Evolutionary conservation across 2,888 invertebrate genomes (phyloP).

Genomic region (Bedellia somnulentella): DNA sequence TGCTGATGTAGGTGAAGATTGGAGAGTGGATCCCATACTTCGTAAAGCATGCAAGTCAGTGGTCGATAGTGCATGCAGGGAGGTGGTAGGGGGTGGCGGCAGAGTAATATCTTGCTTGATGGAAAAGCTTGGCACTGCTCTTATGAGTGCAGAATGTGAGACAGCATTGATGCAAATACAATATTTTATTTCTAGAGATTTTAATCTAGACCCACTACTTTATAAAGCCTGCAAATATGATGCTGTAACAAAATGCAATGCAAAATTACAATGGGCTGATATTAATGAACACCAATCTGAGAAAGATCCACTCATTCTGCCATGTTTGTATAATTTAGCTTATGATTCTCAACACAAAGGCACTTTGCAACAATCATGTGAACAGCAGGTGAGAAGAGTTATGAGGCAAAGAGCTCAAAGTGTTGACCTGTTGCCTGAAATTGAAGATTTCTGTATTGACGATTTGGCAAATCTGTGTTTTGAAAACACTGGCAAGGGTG

Average conservation of each 20-base stretch:
- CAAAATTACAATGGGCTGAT: constrained; percentile 75
- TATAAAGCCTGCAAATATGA: constrained; percentile 88
- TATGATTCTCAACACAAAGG: constrained; percentile 52
- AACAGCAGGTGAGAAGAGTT: constrained; percentile 83
- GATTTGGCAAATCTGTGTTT: constrained; percentile 84
- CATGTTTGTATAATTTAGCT: constrained; percentile 84
- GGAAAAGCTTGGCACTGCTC: constrained; percentile 82
- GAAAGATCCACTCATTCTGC: constrained; percentile 80
- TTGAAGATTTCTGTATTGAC: constrained; percentile 86
- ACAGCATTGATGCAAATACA: constrained; percentile 92
- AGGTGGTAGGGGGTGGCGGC: constrained; percentile 74
- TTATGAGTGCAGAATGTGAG: constrained; percentile 90
- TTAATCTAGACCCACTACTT: constrained; percentile 86
- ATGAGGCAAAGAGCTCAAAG: constrained; percentile 92
- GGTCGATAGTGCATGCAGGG: constrained; percentile 75
- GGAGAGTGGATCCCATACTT: constrained; percentile 91
- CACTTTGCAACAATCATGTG: constrained; percentile 63
- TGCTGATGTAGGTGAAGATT: constrained; percentile 92
- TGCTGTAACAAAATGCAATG: constrained; percentile 80
- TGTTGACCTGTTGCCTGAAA: constrained; percentile 91
- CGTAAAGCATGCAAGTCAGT: constrained; percentile 85
- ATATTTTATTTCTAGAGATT: constrained; percentile 95
- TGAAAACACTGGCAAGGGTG: constrained; percentile 82
- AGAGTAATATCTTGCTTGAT: constrained; percentile 91
- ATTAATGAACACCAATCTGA: constrained; percentile 69